phyloP scores from a whole-genome alignment of 2,797 vertebrate genomes.

The Mormyrops attenuatus region DNA sequence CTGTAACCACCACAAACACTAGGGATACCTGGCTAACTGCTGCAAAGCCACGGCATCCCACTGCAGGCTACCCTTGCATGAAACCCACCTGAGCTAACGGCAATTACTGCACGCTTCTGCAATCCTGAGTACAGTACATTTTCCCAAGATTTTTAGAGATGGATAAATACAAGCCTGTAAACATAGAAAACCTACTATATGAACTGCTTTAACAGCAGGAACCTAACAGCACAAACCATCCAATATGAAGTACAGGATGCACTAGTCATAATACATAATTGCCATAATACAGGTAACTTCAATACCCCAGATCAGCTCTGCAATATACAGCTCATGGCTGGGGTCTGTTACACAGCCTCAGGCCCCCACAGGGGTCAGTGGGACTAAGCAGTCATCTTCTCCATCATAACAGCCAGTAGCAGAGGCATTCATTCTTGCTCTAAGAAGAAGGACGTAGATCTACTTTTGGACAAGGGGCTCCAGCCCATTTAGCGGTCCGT shows the following conservation, averaged over 20 bases:
- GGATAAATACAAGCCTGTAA: not conserved
- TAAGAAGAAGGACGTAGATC: not conserved
- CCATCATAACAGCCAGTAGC: not conserved
- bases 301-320: not conserved
- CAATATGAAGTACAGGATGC: not conserved
- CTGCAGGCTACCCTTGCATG: not conserved
- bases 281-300: not conserved
- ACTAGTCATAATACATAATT: not conserved
- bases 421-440: not conserved
- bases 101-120: not conserved
- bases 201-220: not conserved
- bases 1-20: constrained; percentile 66
- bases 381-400: not conserved
- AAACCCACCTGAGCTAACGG: not conserved
- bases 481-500: not conserved
- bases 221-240: not conserved
- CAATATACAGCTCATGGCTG: not conserved
- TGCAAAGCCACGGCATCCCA: constrained; percentile 28
- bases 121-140: not conserved
- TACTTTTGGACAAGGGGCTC: not conserved
- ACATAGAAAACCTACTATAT: not conserved
- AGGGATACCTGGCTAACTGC: constrained; percentile 30
- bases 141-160: not conserved
- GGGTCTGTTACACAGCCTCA: not conserved
- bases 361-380: not conserved